A percentile compares a stretch with the other conserved stretches of the same genome.
Evolutionary conservation across 2,797 vertebrate genomes (phyloP).

Genomic region (Thripadectes ignobilis): DNA sequence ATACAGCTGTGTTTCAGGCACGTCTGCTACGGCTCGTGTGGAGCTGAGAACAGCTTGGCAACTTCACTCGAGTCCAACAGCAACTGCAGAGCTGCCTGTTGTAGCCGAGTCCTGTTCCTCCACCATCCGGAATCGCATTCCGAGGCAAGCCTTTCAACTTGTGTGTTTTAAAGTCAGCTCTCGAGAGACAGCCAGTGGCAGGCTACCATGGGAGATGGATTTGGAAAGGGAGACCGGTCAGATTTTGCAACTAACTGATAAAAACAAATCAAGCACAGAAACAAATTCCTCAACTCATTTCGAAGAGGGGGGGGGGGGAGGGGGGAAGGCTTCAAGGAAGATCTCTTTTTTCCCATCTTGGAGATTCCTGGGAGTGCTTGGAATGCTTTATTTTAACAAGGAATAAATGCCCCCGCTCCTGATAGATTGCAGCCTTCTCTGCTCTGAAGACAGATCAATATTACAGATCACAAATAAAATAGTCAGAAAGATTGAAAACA

Average conservation of each 20-base stretch:
- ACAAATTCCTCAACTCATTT: conserved; percentile 41
- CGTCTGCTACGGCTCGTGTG: accelerated
- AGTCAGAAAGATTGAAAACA: conserved; percentile 61
- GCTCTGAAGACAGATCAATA: conserved; percentile 60
- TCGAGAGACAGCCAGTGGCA: conserved; percentile 9
- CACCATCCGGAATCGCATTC: not conserved
- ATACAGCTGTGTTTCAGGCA: not conserved
- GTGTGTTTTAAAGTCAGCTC: not conserved
- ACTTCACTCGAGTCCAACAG: not conserved
- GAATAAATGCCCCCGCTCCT: conserved; percentile 25
- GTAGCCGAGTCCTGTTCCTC: not conserved
- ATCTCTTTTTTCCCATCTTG: not conserved
- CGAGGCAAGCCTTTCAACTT: not conserved
- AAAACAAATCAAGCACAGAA: conserved; percentile 21
- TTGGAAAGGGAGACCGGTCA: not conserved
- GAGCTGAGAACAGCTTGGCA: not conserved
- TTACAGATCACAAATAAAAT: conserved; percentile 59
- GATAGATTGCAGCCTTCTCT: not conserved
- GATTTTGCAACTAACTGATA: conserved; percentile 57
- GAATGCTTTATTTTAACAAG: conserved; percentile 36
- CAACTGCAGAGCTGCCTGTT: not conserved
- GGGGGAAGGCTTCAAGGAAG: conserved; percentile 33
- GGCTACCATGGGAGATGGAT: not conserved
- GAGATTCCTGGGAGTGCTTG: conserved; percentile 22
- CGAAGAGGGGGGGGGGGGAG: accelerated